Percentiles rank a stretch among this genome's conserved stretches.
Evolutionary conservation across 2,113 vertebrate genomes (phyloP).

Genomic region (Engraulis encrasicolus): DNA sequence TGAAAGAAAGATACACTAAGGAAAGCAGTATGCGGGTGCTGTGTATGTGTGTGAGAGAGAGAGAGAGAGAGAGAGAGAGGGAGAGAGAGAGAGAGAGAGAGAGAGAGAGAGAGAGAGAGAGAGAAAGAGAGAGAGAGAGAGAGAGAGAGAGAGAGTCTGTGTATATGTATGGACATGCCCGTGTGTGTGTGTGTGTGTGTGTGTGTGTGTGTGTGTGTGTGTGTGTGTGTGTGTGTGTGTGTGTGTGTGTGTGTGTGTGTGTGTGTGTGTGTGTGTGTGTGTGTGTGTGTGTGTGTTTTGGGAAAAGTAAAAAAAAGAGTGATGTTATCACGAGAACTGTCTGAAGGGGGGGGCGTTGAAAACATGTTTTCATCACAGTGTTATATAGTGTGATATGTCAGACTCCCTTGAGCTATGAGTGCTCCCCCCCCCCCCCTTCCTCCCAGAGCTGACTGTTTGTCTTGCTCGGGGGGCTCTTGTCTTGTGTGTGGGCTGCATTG

Average conservation of each 20-base stretch:
- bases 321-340: slow-evolving; percentile 21
- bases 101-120: too few species aligned
- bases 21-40: background rate
- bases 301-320: background rate
- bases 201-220: background rate
- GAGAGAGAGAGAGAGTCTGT: too few species aligned
- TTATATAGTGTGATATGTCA: background rate
- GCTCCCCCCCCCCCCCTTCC: background rate
- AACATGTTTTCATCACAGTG: slow-evolving; percentile 1
- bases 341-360: background rate
- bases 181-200: too few species aligned
- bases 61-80: background rate
- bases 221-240: background rate
- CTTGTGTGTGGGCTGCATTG: slow-evolving; percentile 33
- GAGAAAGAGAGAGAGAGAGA: too few species aligned
- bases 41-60: background rate
- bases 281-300: background rate
- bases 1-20: background rate
- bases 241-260: background rate
- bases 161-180: too few species aligned
- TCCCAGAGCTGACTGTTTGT: background rate
- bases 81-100: too few species aligned
- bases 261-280: background rate
- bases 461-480: background rate
- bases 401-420: background rate